phyloP scores from a whole-genome alignment of 1,140 invertebrate species.

The Vollenhovia emeryi region DNA sequence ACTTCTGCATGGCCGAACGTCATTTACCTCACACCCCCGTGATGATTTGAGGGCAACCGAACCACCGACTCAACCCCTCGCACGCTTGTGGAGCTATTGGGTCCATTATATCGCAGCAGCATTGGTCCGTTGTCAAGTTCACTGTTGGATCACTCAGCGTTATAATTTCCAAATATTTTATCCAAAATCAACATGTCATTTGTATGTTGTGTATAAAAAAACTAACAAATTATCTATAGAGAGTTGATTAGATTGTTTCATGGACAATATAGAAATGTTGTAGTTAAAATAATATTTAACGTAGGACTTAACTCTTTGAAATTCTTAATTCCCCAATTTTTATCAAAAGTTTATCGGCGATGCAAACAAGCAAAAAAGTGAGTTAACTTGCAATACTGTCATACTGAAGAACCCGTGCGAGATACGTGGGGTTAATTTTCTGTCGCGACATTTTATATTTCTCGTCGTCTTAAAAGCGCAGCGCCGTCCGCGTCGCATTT shows the following conservation, averaged over 20 bases:
- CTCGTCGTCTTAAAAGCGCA: slow-evolving; percentile 5
- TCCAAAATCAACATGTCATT: background rate
- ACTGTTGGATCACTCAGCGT: slow-evolving; percentile 51
- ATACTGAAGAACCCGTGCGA: background rate
- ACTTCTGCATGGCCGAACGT: slow-evolving; percentile 80
- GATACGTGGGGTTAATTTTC: background rate
- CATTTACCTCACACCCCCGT: slow-evolving; percentile 80
- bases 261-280: background rate
- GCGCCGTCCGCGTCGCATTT: background rate
- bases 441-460: background rate
- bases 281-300: background rate
- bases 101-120: slow-evolving; percentile 71
- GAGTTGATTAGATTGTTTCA: background rate
- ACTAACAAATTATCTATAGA: background rate
- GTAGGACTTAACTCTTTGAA: background rate
- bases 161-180: slow-evolving; percentile 50
- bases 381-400: background rate
- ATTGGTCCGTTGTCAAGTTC: slow-evolving; percentile 56
- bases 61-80: slow-evolving; percentile 68
- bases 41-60: slow-evolving; percentile 84
- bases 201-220: background rate
- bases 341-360: background rate
- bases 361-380: background rate
- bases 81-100: slow-evolving; percentile 48
- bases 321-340: background rate